phyloP scores from a whole-genome alignment of 1,140 invertebrate species.

The Pseudomyrmex sp. region DNA sequence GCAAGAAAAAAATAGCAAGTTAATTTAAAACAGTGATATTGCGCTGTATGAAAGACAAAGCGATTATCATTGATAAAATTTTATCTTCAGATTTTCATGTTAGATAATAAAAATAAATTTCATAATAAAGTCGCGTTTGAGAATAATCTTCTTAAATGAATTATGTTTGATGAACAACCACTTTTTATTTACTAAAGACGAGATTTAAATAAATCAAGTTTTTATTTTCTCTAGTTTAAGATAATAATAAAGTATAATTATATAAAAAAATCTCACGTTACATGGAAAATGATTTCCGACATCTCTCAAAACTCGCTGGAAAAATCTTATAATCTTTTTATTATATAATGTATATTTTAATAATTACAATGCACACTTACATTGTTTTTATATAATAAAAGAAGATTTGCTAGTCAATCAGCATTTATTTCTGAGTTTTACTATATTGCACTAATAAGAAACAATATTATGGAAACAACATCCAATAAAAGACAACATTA shows the following conservation, averaged over 20 bases:
- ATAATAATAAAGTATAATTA: background rate
- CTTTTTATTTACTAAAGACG: background rate
- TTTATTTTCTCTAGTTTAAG: background rate
- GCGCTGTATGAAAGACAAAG: background rate
- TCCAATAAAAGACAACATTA: background rate
- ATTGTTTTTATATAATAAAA: too few species aligned
- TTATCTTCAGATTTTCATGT: background rate
- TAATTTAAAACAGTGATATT: background rate
- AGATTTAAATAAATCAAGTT: background rate
- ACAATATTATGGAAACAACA: background rate
- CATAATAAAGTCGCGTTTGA: background rate
- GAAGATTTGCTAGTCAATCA: too few species aligned
- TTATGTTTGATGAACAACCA: background rate
- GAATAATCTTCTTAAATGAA: background rate
- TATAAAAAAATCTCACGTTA: too few species aligned
- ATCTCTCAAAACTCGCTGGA: too few species aligned
- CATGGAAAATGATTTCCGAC: too few species aligned
- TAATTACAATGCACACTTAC: background rate
- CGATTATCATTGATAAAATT: conserved; percentile 14
- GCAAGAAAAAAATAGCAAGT: background rate
- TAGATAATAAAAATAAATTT: conserved; percentile 16
- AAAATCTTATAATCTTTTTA: too few species aligned
- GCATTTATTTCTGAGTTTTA: background rate
- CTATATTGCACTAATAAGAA: conserved; percentile 14
- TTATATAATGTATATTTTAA: too few species aligned